phyloP scores from a whole-genome alignment of 2,797 vertebrate species.

The Hyperoplus lanceolatus region DNA sequence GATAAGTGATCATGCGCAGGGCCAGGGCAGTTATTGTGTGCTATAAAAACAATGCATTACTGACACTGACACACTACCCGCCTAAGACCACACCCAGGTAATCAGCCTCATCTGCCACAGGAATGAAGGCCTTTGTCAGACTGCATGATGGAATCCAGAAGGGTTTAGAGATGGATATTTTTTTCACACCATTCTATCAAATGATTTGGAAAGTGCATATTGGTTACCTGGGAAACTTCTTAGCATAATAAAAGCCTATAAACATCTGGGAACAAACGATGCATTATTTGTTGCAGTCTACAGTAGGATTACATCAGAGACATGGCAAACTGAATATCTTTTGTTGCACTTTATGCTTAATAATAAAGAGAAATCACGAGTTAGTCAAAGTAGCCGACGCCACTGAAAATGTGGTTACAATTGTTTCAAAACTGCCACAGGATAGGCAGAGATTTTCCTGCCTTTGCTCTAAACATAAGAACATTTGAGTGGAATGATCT shows the following conservation, averaged over 20 bases:
- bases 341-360: constrained; percentile 14
- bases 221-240: neutral
- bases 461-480: constrained; percentile 27
- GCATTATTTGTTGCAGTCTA: neutral
- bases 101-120: constrained; percentile 48
- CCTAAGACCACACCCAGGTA: constrained; percentile 66
- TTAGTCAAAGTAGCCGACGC: neutral
- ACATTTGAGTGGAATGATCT: constrained; percentile 50
- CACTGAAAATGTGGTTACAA: neutral
- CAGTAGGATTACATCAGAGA: constrained; percentile 24
- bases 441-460: constrained; percentile 14
- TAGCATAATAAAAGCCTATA: neutral
- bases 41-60: constrained; percentile 51
- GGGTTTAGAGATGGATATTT: constrained; percentile 2
- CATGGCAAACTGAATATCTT: constrained; percentile 20
- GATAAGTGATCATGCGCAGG: constrained; percentile 18
- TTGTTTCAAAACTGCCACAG: neutral
- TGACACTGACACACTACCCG: constrained; percentile 23
- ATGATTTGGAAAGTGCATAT: neutral
- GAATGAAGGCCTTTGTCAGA: constrained; percentile 47
- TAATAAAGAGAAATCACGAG: constrained; percentile 14
- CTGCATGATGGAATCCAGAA: constrained; percentile 32
- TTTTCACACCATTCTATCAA: neutral
- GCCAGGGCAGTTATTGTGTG: constrained; percentile 33
- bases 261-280: constrained; percentile 25